Evolutionary conservation across 2,888 invertebrate species (phyloP), one percentile per base, ranked within the genome.

Genomic region (Aphidoletes aphidimyza): DNA sequence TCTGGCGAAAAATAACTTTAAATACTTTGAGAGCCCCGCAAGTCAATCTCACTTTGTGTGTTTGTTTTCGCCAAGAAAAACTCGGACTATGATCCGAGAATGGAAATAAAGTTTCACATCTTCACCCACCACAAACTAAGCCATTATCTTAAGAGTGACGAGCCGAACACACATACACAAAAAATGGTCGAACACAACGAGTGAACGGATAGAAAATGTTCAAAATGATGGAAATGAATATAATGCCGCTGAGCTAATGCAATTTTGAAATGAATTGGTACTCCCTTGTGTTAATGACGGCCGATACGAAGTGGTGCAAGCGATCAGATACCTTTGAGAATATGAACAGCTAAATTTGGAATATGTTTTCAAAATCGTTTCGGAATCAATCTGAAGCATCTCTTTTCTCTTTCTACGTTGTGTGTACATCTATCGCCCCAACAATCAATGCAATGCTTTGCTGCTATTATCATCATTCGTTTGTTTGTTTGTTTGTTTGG

Each of bases 251-350:
- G 69, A 30, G 30, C 69, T 69, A 30, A 69, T 69, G 69, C 69
- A 30, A 69, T 69, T 69, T 54, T 69, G 0, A 30, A 69, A 69
- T 69, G 69, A 69, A 69, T 69, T 69, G 69, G 30, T 19, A 30
- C 30, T 69, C 69, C 69, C 69, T 11, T 2, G 34, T 69, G 69
- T 34, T 30, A 34, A 2, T 3, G 6, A 17, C n/a, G 30, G 14
- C 30, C 14, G 26, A 30, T 30, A 30, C 34, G 34, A 30, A 69
- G 6, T n/a, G n/a, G n/a, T 54, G 54, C 54, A 54, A 54, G 5
- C 22, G 54, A 54, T 54, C n/a, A 54, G 54, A 47, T 22, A 22
- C 54, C 54, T 54, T 22, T n/a, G 54, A 54, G 54, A 54, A 54
- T 54, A 22, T 54, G 22, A 14, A 1, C n/a, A 69, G 30, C 14